A percentile compares a stretch with the other conserved stretches of the same genome.
Conservation (phyloP, 2,113 vertebrate genomes). For the Thinocorus orbignyianus region DNA sequence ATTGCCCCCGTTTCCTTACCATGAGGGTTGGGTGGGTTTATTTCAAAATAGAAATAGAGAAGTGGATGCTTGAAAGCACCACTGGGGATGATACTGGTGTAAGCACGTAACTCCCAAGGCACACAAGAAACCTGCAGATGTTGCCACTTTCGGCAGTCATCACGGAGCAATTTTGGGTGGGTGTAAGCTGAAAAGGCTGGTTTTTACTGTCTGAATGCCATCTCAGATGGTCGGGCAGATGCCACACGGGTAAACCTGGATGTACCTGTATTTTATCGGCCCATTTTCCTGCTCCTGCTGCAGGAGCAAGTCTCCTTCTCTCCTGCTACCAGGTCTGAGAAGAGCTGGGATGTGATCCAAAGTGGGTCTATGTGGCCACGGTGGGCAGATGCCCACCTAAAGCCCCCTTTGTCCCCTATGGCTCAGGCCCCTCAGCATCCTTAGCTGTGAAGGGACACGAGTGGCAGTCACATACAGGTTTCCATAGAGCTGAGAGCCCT, state of each 20-base stretch:
- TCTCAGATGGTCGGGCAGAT: not conserved
- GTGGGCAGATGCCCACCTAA: accelerated
- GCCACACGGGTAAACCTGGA: not conserved
- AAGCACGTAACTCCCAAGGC: accelerated
- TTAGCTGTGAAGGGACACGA: accelerated
- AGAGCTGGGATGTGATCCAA: not conserved
- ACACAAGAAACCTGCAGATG: accelerated
- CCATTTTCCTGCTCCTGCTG: not conserved
- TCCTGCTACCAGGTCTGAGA: not conserved
- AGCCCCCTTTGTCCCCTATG: not conserved
- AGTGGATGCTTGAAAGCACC: not conserved
- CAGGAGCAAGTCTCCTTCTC: not conserved
- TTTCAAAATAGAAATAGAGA: not conserved
- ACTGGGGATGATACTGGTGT: not conserved
- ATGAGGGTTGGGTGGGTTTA: accelerated
- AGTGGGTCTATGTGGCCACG: accelerated
- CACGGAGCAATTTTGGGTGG: not conserved
- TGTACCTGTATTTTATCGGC: not conserved
- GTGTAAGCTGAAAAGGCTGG: not conserved
- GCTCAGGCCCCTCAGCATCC: not conserved
- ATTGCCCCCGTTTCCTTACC: not conserved
- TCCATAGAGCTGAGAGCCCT: not conserved
- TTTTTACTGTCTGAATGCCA: not conserved
- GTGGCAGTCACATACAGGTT: not conserved
- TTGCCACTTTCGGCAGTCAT: not conserved